A percentile compares a stretch with the other conserved stretches of the same genome.
Evolutionary conservation across 1,140 invertebrate genomes (phyloP).

Genomic region (Dreissena polymorpha): DNA sequence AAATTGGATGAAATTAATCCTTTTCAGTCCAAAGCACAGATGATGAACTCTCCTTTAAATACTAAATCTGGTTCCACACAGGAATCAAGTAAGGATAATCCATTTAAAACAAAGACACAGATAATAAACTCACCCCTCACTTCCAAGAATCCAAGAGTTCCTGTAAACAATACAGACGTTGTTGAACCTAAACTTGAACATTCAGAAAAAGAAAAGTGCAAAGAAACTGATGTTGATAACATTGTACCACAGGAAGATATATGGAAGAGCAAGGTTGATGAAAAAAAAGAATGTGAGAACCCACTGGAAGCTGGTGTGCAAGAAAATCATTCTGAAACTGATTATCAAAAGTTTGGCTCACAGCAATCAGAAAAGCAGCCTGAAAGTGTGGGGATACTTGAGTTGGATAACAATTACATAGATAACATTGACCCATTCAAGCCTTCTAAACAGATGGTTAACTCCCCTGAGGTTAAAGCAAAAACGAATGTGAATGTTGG

Average conservation of each 20-base stretch:
- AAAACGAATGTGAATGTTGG: neutral
- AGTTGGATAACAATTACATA: too few species aligned
- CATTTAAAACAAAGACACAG: too few species aligned
- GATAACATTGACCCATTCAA: slow-evolving; percentile 14
- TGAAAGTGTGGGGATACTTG: too few species aligned
- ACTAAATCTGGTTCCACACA: neutral
- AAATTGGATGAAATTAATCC: slow-evolving; percentile 10
- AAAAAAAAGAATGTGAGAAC: too few species aligned
- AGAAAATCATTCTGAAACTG: too few species aligned
- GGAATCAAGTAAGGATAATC: slow-evolving; percentile 15
- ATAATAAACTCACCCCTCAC: too few species aligned
- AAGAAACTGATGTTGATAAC: neutral
- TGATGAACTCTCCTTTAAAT: slow-evolving; percentile 1
- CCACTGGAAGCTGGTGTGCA: too few species aligned
- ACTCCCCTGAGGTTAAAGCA: slow-evolving; percentile 11
- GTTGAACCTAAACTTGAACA: neutral
- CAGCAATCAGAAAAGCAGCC: too few species aligned
- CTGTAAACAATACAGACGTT: neutral
- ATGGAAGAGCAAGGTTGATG: neutral
- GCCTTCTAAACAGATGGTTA: slow-evolving; percentile 2
- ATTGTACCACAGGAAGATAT: neutral
- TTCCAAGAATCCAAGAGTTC: too few species aligned
- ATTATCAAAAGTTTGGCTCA: too few species aligned
- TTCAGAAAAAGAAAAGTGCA: neutral
- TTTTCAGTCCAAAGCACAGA: slow-evolving; percentile 41